Base-by-base conservation (phyloP, 1,140 invertebrate genomes). In the Aphelenchoides fujianensis region DNA sequence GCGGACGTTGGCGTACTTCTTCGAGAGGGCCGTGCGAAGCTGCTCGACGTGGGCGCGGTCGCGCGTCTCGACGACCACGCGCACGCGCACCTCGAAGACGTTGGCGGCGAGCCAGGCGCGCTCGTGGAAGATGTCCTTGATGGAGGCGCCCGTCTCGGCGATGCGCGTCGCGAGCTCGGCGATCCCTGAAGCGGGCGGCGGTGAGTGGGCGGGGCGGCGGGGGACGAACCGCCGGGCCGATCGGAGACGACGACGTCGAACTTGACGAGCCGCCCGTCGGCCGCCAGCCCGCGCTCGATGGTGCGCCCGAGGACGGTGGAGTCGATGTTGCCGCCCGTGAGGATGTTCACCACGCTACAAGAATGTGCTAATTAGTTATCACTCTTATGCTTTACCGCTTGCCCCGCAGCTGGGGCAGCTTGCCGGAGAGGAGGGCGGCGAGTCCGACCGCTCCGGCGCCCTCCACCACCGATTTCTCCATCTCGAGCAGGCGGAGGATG, bases 41-140 rank as follows among this genome's bases (percentile, higher is more conserved):
- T 82, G 75, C 1, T 73, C 52, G 2, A 75, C 82, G 85, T 95
- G 92, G 0, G 90, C 89, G 69, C 88, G 88, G 73, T 93, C 92
- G 73, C 90, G 86, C 0, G 92, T 94, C 85, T 95, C 93, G 77
- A 90, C 91, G 1, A 92, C 89, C 0, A 92, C 90, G 85, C 91
- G 91, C 0, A 91, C 90, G 31, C 70, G 61, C 1, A 84, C 83
- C 7, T 89, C 83, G 73, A 93, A 94, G 16, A 95, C 90, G 84
- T 96, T 92, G 1, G 89, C 89, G 35, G 89, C 89, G 12, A 96
- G 88, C 93, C 93, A 96, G 2, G 93, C 92, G 70, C 93, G 87
- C 84, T 95, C 93, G 84, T 95, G 93, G 84, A 92, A 90, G 68
- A 96, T 93, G 79, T 95, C 93, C 85, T 95, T 95, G 63, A 96